Percentiles rank a stretch among this genome's conserved stretches.
Evolutionary conservation across 2,888 invertebrate species (phyloP).

Genomic region (Drosophila meridiana): DNA sequence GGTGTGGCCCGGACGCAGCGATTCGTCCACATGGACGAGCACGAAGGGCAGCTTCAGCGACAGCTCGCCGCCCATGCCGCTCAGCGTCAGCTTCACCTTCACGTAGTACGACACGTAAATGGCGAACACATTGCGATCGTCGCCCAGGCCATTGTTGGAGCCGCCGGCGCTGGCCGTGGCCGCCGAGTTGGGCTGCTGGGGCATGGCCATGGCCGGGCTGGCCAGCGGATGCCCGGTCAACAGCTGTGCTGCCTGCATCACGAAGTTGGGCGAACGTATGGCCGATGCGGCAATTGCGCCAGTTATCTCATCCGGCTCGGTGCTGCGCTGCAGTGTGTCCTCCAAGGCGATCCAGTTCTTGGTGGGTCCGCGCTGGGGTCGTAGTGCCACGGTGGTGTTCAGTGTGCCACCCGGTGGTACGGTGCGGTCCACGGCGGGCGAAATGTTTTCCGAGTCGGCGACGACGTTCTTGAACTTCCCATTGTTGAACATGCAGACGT

Average conservation of each 20-base stretch:
- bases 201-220: constrained; percentile 69
- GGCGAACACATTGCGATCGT: constrained; percentile 94
- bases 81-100: constrained; percentile 92
- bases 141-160: constrained; percentile 26
- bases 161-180: neutral
- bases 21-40: constrained; percentile 88
- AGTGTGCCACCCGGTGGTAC: constrained; percentile 88
- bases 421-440: constrained; percentile 75
- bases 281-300: constrained; percentile 86
- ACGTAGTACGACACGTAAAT: constrained; percentile 97
- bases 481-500: constrained; percentile 97
- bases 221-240: constrained; percentile 55
- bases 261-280: constrained; percentile 85
- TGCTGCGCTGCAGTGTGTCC: constrained; percentile 91
- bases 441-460: constrained; percentile 87
- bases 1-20: constrained; percentile 58
- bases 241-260: constrained; percentile 63
- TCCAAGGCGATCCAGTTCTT: constrained; percentile 97
- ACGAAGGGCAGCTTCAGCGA: constrained; percentile 93
- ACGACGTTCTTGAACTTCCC: constrained; percentile 98
- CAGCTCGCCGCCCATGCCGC: constrained; percentile 92
- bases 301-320: constrained; percentile 86
- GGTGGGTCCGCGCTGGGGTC: constrained; percentile 91
- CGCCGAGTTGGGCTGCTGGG: constrained; percentile 30
- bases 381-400: constrained; percentile 88